Percentiles rank a stretch among this genome's conserved stretches.
These are phyloP conservation scores for Xiphophorus hellerii DNA, from an alignment of 2,113 vertebrate species.

Conservation along the genomic window DNA sequence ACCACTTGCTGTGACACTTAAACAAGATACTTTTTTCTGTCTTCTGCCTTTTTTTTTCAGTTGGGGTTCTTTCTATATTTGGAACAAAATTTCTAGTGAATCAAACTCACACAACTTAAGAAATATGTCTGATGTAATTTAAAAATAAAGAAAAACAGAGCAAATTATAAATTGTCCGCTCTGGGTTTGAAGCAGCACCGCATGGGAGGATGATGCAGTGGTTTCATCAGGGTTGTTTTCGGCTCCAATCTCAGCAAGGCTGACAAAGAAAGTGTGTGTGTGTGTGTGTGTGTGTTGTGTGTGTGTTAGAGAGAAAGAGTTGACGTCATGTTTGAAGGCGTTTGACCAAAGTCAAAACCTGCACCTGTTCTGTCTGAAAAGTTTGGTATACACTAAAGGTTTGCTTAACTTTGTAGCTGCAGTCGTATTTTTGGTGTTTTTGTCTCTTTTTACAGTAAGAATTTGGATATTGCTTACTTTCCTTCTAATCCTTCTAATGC, in stretches of 20 bases:
- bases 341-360: conserved; percentile 13
- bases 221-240: background rate
- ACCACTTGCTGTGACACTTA: conserved; percentile 59
- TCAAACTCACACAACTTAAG: background rate
- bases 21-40: conserved; percentile 50
- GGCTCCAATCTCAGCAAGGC: background rate
- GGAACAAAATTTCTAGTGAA: background rate
- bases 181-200: background rate
- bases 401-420: background rate
- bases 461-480: background rate
- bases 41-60: conserved; percentile 6
- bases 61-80: background rate
- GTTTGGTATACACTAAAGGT: background rate
- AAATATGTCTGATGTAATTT: background rate
- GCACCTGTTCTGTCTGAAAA: background rate
- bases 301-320: background rate
- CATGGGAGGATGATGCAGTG: background rate
- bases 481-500: background rate
- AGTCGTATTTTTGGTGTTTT: background rate
- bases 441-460: background rate
- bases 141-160: background rate
- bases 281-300: background rate
- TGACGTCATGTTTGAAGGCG: conserved; percentile 32
- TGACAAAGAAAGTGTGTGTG: background rate
- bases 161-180: background rate